Evolutionary conservation across 2,797 vertebrate species (phyloP).

Genomic region (Ctenopoma multispine): DNA sequence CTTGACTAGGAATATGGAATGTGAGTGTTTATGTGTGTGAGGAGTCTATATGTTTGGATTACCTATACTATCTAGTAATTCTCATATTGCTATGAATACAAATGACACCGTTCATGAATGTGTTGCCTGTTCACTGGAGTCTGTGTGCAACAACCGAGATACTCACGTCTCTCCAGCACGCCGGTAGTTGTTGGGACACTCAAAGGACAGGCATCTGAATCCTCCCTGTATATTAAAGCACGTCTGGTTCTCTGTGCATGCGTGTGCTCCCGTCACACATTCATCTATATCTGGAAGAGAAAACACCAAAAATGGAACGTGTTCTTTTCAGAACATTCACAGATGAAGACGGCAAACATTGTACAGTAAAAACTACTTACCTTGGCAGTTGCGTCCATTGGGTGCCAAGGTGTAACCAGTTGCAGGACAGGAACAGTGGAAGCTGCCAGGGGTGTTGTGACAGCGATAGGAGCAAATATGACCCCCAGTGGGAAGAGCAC

Average conservation of each 20-base stretch:
- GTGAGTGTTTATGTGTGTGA: conserved; percentile 5
- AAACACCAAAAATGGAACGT: neutral
- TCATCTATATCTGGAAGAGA: conserved; percentile 90
- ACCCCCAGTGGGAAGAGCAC: conserved; percentile 94
- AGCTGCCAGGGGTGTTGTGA: conserved; percentile 92
- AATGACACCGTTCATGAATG: neutral
- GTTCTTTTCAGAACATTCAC: neutral
- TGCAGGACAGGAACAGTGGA: conserved; percentile 93
- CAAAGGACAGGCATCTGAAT: conserved; percentile 91
- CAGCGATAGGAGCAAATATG: conserved; percentile 98
- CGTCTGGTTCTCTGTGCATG: conserved; percentile 90
- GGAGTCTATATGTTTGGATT: neutral
- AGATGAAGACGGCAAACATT: neutral
- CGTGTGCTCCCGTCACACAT: conserved; percentile 91
- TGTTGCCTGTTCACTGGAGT: neutral
- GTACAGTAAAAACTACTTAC: conserved; percentile 69
- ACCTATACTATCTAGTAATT: neutral
- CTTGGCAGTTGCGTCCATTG: conserved; percentile 95
- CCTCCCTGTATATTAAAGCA: conserved; percentile 97
- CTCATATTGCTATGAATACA: neutral
- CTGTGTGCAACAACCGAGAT: neutral
- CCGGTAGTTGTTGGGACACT: conserved; percentile 92
- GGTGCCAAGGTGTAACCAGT: conserved; percentile 89
- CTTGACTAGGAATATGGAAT: neutral
- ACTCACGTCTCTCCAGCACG: conserved; percentile 94